These are phyloP conservation scores for Pangasianodon hypophthalmus DNA, from an alignment of 2,113 vertebrate species.

Conservation along the genomic window DNA sequence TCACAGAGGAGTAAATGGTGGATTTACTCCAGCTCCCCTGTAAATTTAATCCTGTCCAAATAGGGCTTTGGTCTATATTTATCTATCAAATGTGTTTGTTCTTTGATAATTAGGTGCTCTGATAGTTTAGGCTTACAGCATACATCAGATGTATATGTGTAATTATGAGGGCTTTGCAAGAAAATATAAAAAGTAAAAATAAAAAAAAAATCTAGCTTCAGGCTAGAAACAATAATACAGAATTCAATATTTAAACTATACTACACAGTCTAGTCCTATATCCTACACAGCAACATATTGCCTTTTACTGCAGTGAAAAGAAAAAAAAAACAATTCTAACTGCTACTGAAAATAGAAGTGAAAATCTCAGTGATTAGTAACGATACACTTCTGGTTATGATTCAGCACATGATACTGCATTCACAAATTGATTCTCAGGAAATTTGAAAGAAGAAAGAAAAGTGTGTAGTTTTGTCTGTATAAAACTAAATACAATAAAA, in stretches of 20 bases:
- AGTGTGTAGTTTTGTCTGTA: too few relatives aligned
- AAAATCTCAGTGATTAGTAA: too few relatives aligned
- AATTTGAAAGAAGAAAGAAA: too few relatives aligned
- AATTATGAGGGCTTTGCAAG: not conserved
- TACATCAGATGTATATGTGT: not conserved
- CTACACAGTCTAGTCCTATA: too few relatives aligned
- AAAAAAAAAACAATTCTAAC: not conserved
- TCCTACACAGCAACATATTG: not conserved
- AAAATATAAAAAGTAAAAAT: not conserved
- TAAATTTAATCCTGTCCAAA: not conserved
- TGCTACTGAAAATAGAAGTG: too few relatives aligned
- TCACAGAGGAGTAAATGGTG: too few relatives aligned
- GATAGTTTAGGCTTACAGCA: not conserved
- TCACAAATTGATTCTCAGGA: too few relatives aligned
- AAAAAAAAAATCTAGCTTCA: too few relatives aligned
- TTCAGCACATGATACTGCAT: too few relatives aligned
- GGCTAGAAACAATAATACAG: not conserved
- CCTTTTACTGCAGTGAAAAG: not conserved
- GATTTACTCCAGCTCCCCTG: too few relatives aligned
- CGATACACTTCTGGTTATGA: too few relatives aligned
- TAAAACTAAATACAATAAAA: too few relatives aligned
- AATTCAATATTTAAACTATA: not conserved
- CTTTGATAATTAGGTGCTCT: not conserved
- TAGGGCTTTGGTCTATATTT: not conserved
- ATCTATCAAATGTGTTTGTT: not conserved